phyloP scores from a whole-genome alignment of 2,113 vertebrate genomes.

The Procapra przewalskii region DNA sequence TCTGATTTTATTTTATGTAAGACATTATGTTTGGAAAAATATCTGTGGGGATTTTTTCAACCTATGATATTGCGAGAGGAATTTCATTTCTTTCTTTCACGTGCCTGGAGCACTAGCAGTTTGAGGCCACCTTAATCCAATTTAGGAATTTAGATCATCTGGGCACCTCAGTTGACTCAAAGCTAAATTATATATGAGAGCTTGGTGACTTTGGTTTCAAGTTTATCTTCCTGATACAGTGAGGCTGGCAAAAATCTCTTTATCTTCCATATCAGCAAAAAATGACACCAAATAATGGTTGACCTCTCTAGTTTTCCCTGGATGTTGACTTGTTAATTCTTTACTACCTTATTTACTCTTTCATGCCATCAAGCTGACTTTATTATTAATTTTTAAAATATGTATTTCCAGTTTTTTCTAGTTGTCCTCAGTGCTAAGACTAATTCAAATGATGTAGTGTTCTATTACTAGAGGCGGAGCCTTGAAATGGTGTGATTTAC shows the following conservation, averaged over 20 bases:
- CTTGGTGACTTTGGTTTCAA: neutral
- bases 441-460: neutral
- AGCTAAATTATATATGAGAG: neutral
- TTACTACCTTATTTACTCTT: neutral
- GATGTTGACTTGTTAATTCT: neutral
- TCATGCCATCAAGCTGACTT: neutral
- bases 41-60: conserved; percentile 11
- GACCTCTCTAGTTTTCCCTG: neutral
- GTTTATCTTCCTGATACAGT: neutral
- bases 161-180: neutral
- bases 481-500: neutral
- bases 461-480: neutral
- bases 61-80: neutral
- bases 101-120: neutral
- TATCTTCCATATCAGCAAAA: neutral
- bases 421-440: neutral
- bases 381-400: neutral
- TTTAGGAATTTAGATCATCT: neutral
- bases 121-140: neutral
- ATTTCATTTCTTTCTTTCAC: neutral
- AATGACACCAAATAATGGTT: neutral
- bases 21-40: neutral
- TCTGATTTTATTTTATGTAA: neutral
- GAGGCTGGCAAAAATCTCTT: neutral
- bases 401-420: neutral